phyloP scores from a whole-genome alignment of 1,140 invertebrate species.

The Drosophila pseudoobscura region DNA sequence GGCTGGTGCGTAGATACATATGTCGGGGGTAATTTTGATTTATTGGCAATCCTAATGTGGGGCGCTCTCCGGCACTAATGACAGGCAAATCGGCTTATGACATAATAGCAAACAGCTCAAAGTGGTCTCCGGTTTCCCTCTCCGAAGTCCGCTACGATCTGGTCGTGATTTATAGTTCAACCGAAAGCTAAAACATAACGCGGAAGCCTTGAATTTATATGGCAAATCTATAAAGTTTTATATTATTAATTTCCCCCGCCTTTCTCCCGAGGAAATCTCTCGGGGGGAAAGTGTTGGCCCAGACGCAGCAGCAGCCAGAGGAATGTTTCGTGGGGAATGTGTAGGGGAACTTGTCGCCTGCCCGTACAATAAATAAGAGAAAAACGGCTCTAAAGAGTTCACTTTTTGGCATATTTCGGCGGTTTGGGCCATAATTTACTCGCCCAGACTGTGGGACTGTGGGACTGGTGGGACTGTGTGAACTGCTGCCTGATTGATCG shows the following conservation, averaged over 20 bases:
- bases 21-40: constrained; percentile 61
- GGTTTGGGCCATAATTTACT: constrained; percentile 42
- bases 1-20: constrained; percentile 20
- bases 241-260: constrained; percentile 37
- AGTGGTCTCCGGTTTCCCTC: constrained; percentile 16
- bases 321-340: not conserved
- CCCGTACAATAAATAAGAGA: constrained; percentile 55
- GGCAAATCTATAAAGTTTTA: constrained; percentile 69
- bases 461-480: no score
- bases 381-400: constrained; percentile 39
- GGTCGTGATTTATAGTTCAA: constrained; percentile 61
- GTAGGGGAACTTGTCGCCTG: constrained; percentile 45
- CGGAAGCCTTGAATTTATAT: constrained; percentile 64
- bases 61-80: constrained; percentile 55
- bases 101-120: constrained; percentile 54
- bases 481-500: constrained; percentile 62
- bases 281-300: constrained; percentile 1
- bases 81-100: constrained; percentile 75
- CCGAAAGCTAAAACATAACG: constrained; percentile 30
- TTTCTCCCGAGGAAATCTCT: no score
- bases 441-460: constrained; percentile 26
- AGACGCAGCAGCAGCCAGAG: constrained; percentile 6
- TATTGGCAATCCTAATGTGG: constrained; percentile 65
- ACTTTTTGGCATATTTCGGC: constrained; percentile 1
- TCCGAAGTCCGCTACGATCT: constrained; percentile 12